These are phyloP conservation scores for Enteromius paludinosus DNA, from an alignment of 2,797 vertebrate genomes.

Conservation along the genomic window DNA sequence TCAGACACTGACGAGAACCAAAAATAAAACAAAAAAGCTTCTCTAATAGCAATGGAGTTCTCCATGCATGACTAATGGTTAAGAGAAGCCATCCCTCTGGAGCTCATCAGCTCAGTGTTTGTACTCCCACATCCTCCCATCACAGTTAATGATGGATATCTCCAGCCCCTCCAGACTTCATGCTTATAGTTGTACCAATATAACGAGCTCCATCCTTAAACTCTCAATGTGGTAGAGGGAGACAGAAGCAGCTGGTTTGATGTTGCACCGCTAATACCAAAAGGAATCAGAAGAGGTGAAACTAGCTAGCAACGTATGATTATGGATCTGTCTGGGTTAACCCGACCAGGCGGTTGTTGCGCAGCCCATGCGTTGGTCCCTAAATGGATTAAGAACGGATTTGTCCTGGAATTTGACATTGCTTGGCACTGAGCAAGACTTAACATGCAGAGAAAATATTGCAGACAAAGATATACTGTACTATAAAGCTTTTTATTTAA, in stretches of 20 bases:
- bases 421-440: conserved; percentile 23
- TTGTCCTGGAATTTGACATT: conserved; percentile 38
- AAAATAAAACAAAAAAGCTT: conserved; percentile 35
- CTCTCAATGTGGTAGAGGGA: conserved; percentile 25
- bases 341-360: conserved; percentile 5
- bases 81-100: conserved; percentile 51
- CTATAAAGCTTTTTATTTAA: conserved; percentile 20
- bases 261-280: not conserved
- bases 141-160: conserved; percentile 54
- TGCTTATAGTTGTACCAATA: conserved; percentile 31
- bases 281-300: not conserved
- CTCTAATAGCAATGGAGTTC: conserved; percentile 40
- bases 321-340: conserved; percentile 23
- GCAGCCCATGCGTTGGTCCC: not conserved
- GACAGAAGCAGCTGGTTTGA: conserved; percentile 13
- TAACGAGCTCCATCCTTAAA: conserved; percentile 35
- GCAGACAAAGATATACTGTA: not conserved
- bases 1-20: conserved; percentile 23
- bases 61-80: conserved; percentile 57
- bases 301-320: conserved; percentile 5
- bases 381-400: conserved; percentile 40
- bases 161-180: conserved; percentile 48
- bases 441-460: conserved; percentile 2
- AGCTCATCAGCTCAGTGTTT: conserved; percentile 42
- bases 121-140: conserved; percentile 39